Evolutionary conservation across 30 jellyfish, hydroid and myxozoan genomes (phyloP).

Genomic region (Hydractinia symbiolongicarpus): DNA sequence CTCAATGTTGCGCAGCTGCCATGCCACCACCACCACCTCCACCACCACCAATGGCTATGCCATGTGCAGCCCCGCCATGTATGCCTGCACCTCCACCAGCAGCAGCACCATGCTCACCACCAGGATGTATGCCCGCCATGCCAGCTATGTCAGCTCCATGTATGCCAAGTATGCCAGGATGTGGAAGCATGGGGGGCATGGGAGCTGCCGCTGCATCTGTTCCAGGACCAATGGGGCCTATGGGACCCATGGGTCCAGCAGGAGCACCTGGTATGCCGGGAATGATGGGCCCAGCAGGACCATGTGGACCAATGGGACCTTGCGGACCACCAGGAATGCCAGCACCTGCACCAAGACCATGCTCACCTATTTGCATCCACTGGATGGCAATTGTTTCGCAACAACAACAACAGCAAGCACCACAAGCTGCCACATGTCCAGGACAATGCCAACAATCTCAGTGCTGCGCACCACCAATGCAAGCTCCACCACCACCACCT

Average conservation of each 20-base stretch:
- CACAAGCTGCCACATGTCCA: constrained; percentile 53
- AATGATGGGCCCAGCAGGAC: constrained; percentile 36
- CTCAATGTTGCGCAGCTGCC: constrained; percentile 25
- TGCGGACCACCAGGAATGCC: constrained; percentile 48
- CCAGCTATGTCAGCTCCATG: constrained; percentile 17
- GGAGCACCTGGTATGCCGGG: constrained; percentile 26
- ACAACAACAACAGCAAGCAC: constrained; percentile 32
- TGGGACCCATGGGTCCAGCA: constrained; percentile 46
- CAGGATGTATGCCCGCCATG: constrained; percentile 4
- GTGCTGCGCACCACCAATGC: constrained; percentile 48
- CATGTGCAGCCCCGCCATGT: not conserved
- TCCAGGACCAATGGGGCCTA: constrained; percentile 31
- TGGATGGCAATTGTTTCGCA: constrained; percentile 19
- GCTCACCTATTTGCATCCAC: constrained; percentile 36
- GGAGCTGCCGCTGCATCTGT: constrained; percentile 41
- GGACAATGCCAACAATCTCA: constrained; percentile 57
- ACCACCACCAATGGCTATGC: constrained; percentile 9
- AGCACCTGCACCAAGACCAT: constrained; percentile 38
- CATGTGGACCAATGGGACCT: constrained; percentile 48
- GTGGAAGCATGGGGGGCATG: not conserved
- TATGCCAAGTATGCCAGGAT: constrained; percentile 1
- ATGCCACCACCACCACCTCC: constrained; percentile 17
- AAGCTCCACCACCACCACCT: constrained; percentile 70
- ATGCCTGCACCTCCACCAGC: too few relatives aligned
- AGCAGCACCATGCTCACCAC: not conserved